phyloP scores from a whole-genome alignment of 2,113 vertebrate species.

The Agelaius tricolor region DNA sequence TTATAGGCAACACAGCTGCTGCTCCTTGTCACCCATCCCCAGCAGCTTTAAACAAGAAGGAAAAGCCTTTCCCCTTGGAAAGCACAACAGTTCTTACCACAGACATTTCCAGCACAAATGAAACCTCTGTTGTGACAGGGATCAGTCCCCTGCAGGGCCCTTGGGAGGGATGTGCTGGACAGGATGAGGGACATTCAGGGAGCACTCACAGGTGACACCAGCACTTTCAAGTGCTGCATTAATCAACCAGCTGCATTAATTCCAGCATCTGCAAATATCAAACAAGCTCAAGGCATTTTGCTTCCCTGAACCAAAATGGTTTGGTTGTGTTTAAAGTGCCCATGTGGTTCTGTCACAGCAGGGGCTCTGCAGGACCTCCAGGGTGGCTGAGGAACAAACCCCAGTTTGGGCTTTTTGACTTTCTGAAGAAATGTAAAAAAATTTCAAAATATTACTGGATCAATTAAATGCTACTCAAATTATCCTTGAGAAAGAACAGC shows the following conservation, averaged over 20 bases:
- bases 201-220: too few species aligned
- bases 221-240: too few species aligned
- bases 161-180: not conserved
- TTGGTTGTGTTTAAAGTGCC: not conserved
- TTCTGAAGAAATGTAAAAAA: not conserved
- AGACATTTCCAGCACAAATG: not conserved
- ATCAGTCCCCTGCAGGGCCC: not conserved
- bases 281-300: not conserved
- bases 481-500: not conserved
- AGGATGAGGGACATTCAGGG: not conserved
- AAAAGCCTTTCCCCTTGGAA: not conserved
- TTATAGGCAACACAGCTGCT: not conserved
- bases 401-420: not conserved
- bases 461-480: not conserved
- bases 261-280: not conserved
- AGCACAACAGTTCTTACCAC: not conserved
- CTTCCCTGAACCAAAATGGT: not conserved
- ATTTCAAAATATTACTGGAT: not conserved
- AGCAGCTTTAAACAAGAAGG: not conserved
- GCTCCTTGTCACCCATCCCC: not conserved
- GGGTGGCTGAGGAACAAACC: not conserved
- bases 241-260: too few species aligned
- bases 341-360: rapidly evolving
- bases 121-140: not conserved
- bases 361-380: not conserved